Base-by-base conservation (phyloP, 2,888 invertebrate genomes). In the Agonum fuliginosum region DNA sequence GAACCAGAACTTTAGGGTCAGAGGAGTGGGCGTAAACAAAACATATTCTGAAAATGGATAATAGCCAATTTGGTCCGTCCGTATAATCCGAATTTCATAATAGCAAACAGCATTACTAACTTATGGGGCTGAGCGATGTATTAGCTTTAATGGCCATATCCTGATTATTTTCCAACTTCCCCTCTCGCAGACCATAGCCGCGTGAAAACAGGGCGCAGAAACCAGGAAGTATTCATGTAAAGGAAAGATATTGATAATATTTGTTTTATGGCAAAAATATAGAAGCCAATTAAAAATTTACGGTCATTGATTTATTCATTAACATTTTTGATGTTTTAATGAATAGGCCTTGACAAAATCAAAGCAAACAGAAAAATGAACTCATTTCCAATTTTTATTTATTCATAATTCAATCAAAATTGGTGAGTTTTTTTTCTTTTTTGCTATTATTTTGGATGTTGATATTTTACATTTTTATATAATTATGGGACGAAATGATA, bases 111-210 rank as follows among this genome's bases (percentile, higher is more conserved):
- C 67, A 48, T 67, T 48, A 46, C 27, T 74, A 58, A 65, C 62
- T 30, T 74, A 51, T 67, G 27, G 72, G 73, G 70, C 74, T 73
- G 48, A 67, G 74, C 74, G 77, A 78, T 71, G 58, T 78, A 79
- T 80, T 80, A 79, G 78, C 79, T 70, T 67, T 80, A 79, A 79
- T 78, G 79, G 79, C 77, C 76, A 78, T 80, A 75, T 79, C 78
- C 79, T 62, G 78, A 78, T 78, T 78, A 74, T 76, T 79, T 80
- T 43, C 46, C 17, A 46, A 46, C 30, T 67, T 30, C 67, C 65
- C 51, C 30, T 27, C 48, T 48, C n/a, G 30, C 22, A 62, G n/a
- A 17, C 24, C 70, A 70, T 70, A 22, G 41, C n/a, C n/a, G 27
- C 67, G 67, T 37, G 41, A 41, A 20, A 10, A 14, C 17, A 30